phyloP scores from a whole-genome alignment of 2,113 vertebrate species.

The Heterotilapia buettikoferi region DNA sequence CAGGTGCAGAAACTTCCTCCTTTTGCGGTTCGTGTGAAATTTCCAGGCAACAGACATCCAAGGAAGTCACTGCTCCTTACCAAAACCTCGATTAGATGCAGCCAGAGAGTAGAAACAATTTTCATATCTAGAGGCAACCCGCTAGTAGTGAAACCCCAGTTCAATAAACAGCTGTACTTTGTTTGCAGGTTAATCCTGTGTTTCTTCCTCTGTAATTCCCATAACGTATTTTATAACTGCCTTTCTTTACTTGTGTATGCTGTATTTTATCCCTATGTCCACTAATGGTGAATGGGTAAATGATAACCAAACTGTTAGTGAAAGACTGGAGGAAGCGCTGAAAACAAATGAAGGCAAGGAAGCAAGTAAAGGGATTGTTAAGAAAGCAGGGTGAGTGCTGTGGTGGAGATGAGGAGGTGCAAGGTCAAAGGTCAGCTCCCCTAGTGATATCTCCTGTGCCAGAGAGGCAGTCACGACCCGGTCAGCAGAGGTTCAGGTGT shows the following conservation, averaged over 20 bases:
- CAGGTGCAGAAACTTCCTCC: neutral
- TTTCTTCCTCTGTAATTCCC: neutral
- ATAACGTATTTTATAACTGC: neutral
- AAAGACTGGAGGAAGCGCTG: neutral
- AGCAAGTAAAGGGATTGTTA: neutral
- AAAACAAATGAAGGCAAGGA: slow-evolving; percentile 1
- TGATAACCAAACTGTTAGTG: neutral
- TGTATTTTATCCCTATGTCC: neutral
- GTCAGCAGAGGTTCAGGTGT: slow-evolving; percentile 72
- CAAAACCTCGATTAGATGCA: neutral
- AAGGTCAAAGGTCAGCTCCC: slow-evolving; percentile 56
- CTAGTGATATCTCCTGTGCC: slow-evolving; percentile 52
- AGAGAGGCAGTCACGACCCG: slow-evolving; percentile 65
- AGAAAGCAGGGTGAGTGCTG: neutral
- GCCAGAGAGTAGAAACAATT: neutral
- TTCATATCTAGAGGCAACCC: neutral
- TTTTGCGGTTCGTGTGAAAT: neutral
- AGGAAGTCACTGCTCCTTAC: neutral
- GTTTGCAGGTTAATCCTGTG: neutral
- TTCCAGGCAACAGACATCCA: neutral
- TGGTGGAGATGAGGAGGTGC: slow-evolving; percentile 44
- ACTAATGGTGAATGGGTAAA: neutral
- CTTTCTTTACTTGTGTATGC: neutral
- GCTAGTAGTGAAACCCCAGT: neutral
- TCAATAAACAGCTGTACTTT: neutral